Conservation (phyloP, 2,888 invertebrate species). For the Melieria omissa region DNA sequence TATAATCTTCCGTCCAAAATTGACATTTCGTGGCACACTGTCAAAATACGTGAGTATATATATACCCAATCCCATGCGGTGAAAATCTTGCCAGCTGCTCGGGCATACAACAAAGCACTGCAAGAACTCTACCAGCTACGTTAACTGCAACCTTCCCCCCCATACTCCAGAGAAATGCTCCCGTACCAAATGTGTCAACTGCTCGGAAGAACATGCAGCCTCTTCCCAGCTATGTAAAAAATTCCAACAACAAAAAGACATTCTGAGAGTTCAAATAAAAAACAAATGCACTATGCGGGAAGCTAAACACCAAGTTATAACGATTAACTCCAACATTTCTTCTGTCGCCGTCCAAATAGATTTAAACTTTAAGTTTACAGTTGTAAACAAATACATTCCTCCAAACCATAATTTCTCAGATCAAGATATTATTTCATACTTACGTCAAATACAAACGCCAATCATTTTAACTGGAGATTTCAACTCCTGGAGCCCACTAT, state of each 20-base stretch:
- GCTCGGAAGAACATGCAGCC: not conserved
- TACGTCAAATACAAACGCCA: not conserved
- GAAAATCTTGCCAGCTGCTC: not conserved
- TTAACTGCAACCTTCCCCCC: not conserved
- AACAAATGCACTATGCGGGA: constrained; percentile 8
- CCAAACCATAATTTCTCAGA: not conserved
- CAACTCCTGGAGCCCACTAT: constrained; percentile 7
- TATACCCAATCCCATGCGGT: constrained; percentile 26
- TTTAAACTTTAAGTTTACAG: constrained; percentile 1
- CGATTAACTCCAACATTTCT: not conserved
- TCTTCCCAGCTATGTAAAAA: constrained; percentile 6
- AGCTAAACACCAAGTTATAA: not conserved
- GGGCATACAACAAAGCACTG: constrained; percentile 19
- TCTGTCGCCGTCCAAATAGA: not conserved
- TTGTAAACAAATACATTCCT: not conserved
- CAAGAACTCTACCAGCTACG: not conserved
- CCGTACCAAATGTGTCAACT: not conserved
- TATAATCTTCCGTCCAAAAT: constrained; percentile 24
- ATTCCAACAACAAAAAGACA: not conserved
- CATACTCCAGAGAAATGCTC: not conserved
- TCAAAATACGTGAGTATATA: constrained; percentile 1
- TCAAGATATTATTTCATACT: not conserved
- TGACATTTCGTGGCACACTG: constrained; percentile 23
- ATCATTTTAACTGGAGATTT: not conserved
- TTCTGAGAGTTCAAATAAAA: constrained; percentile 3